phyloP scores from a whole-genome alignment of 2,888 invertebrate species.

The Eristalis intricaria region DNA sequence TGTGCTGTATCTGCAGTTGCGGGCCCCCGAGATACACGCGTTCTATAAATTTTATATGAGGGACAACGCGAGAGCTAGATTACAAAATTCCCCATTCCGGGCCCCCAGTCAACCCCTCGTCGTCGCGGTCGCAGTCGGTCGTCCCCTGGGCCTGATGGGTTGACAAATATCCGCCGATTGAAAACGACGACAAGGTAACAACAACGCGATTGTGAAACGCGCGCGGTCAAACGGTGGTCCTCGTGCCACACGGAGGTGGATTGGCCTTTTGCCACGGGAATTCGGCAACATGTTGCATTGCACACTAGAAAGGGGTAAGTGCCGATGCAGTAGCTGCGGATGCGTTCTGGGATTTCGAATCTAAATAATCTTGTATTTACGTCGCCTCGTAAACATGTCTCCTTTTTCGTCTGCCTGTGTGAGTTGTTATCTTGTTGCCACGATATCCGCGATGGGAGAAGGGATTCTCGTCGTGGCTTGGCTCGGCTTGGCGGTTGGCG shows the following conservation, averaged over 20 bases:
- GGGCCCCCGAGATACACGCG: slow-evolving; percentile 5
- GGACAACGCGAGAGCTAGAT: slow-evolving; percentile 35
- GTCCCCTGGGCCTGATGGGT: background rate
- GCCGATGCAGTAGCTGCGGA: slow-evolving; percentile 11
- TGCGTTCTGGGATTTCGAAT: slow-evolving; percentile 26
- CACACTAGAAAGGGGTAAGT: background rate
- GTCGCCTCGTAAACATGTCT: slow-evolving; percentile 44
- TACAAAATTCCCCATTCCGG: slow-evolving; percentile 48
- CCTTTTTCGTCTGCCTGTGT: background rate
- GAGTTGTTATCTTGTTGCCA: background rate
- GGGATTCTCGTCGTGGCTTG: background rate
- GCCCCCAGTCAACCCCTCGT: background rate
- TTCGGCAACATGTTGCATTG: slow-evolving; percentile 66
- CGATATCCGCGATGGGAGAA: background rate
- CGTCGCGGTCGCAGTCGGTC: background rate
- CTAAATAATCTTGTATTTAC: slow-evolving; percentile 32
- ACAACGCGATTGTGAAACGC: slow-evolving; percentile 45
- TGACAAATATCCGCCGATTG: slow-evolving; percentile 66
- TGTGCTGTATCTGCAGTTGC: slow-evolving; percentile 10
- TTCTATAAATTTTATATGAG: slow-evolving; percentile 55
- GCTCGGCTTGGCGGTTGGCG: background rate
- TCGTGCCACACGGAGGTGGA: background rate
- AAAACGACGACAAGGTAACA: slow-evolving; percentile 61
- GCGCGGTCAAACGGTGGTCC: slow-evolving; percentile 6
- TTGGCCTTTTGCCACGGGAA: slow-evolving; percentile 1